These are phyloP conservation scores for Heterochromis multidens DNA, from an alignment of 2,113 vertebrate species.

Conservation along the genomic window DNA sequence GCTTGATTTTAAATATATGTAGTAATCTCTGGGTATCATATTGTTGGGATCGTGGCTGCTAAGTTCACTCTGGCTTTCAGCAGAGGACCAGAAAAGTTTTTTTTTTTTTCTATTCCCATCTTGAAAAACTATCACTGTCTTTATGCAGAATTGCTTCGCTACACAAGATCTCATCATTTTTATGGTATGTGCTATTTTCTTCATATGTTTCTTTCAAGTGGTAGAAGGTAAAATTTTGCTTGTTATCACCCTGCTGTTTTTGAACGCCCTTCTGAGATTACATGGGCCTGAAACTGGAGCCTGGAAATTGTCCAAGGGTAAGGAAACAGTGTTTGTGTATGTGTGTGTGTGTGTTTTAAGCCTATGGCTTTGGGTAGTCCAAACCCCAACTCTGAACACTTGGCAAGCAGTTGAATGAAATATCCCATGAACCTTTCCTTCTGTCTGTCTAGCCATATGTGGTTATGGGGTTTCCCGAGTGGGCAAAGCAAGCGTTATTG, in stretches of 20 bases:
- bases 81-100: background rate
- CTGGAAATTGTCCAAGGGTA: conserved; percentile 28
- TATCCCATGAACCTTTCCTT: conserved; percentile 45
- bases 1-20: background rate
- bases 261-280: conserved; percentile 19
- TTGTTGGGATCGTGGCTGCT: background rate
- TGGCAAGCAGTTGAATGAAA: conserved; percentile 52
- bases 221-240: conserved; percentile 40
- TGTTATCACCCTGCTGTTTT: conserved; percentile 57
- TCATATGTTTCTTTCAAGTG: conserved; percentile 29
- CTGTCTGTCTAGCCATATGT: conserved; percentile 52
- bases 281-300: conserved; percentile 35
- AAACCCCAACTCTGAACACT: conserved; percentile 48
- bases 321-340: background rate
- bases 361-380: background rate
- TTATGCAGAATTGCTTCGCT: background rate
- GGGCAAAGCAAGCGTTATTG: conserved; percentile 33
- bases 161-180: background rate
- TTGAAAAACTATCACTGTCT: background rate
- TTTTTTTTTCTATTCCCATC: background rate
- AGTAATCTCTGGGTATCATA: background rate
- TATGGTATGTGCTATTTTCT: conserved; percentile 1
- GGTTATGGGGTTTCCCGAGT: conserved; percentile 45
- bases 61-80: background rate
- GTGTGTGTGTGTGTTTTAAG: background rate